Evolutionary conservation across 2,888 invertebrate species (phyloP).

Genomic region (Petrophora chlorosata): DNA sequence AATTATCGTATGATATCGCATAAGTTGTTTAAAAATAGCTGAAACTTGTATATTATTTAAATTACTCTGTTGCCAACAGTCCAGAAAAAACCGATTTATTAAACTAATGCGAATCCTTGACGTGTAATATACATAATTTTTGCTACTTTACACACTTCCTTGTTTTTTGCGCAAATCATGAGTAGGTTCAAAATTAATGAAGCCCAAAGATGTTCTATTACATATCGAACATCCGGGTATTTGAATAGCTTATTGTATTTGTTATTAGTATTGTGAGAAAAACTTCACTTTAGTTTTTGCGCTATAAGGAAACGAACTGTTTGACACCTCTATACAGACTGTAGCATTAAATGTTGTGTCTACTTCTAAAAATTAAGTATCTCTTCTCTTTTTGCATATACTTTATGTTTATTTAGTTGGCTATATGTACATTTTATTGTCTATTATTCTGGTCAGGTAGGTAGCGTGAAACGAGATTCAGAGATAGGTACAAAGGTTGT

Average conservation of each 20-base stretch:
- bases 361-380: background rate
- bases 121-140: slow-evolving; percentile 51
- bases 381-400: too few relatives aligned
- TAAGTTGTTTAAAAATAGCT: too few relatives aligned
- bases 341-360: slow-evolving; percentile 14
- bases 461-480: too few relatives aligned
- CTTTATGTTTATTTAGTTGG: too few relatives aligned
- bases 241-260: slow-evolving; percentile 15
- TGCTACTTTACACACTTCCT: slow-evolving; percentile 58
- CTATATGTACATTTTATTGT: too few relatives aligned
- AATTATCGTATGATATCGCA: too few relatives aligned
- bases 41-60: background rate
- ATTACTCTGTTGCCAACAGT: background rate
- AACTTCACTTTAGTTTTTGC: slow-evolving; percentile 27
- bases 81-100: slow-evolving; percentile 37
- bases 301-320: slow-evolving; percentile 24
- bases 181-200: slow-evolving; percentile 43
- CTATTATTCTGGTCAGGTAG: too few relatives aligned
- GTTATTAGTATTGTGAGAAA: slow-evolving; percentile 22
- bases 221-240: slow-evolving; percentile 34
- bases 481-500: too few relatives aligned
- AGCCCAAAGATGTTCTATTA: slow-evolving; percentile 34
- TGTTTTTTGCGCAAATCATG: slow-evolving; percentile 48
- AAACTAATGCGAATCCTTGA: slow-evolving; percentile 54
- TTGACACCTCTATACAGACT: slow-evolving; percentile 9